Conservation (phyloP, 2,113 vertebrate genomes). For the Channa argus region DNA sequence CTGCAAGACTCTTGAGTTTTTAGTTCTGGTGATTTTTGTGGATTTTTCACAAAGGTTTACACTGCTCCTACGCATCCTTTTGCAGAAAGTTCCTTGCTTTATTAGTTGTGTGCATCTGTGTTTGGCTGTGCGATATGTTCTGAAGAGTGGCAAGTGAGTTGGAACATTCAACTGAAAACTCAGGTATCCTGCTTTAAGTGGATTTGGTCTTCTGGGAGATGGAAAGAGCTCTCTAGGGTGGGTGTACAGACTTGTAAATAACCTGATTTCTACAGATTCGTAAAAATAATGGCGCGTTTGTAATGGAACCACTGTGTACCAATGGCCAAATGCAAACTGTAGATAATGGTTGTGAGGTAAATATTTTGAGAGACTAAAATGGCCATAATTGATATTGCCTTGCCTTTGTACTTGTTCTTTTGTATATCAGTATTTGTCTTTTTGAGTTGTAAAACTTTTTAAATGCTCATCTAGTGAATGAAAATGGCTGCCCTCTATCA, state of each 20-base stretch:
- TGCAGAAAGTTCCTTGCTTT: conserved; percentile 47
- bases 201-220: conserved; percentile 84
- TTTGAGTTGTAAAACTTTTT: conserved; percentile 80
- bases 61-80: conserved; percentile 9
- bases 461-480: conserved; percentile 80
- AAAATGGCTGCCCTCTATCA: conserved; percentile 76
- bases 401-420: conserved; percentile 88
- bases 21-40: conserved; percentile 34
- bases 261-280: conserved; percentile 86
- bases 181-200: conserved; percentile 93
- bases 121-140: conserved; percentile 73
- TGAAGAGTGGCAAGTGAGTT: conserved; percentile 83
- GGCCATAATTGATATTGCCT: conserved; percentile 91
- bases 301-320: conserved; percentile 90
- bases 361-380: conserved; percentile 84
- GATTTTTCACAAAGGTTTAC: conserved; percentile 56
- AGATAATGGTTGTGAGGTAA: conserved; percentile 90
- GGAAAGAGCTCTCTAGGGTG: conserved; percentile 82
- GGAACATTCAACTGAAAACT: conserved; percentile 90
- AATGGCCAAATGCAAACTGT: conserved; percentile 90
- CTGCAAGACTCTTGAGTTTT: conserved; percentile 26
- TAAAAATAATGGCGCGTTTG: conserved; percentile 77
- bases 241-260: conserved; percentile 94
- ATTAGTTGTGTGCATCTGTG: conserved; percentile 39
- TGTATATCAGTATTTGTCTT: conserved; percentile 76